Percentiles rank a stretch among this genome's conserved stretches.
These are phyloP conservation scores for Crotalus horridus DNA, from an alignment of 2,113 vertebrate species.

Conservation along the genomic window DNA sequence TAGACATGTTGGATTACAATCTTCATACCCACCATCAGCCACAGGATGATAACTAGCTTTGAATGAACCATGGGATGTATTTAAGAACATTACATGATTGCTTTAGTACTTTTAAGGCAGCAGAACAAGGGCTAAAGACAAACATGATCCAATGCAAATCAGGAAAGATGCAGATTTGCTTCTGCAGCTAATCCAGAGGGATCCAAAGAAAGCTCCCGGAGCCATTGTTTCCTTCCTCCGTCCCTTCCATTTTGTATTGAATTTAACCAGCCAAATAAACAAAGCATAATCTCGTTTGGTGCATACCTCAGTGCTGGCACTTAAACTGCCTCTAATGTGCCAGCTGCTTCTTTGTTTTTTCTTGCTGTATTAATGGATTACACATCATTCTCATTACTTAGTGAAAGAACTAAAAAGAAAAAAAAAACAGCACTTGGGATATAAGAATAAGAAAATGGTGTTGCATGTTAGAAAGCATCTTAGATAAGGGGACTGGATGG, in stretches of 20 bases:
- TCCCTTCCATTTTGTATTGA: slow-evolving; percentile 48
- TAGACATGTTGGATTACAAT: not conserved
- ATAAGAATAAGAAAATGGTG: slow-evolving; percentile 18
- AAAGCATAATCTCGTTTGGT: slow-evolving; percentile 66
- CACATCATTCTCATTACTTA: slow-evolving; percentile 56
- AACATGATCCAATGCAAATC: not conserved
- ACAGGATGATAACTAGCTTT: not conserved
- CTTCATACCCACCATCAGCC: not conserved
- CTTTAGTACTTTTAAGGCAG: not conserved
- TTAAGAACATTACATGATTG: not conserved
- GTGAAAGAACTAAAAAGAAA: slow-evolving; percentile 38
- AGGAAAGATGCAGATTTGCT: slow-evolving; percentile 8
- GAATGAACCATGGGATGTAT: not conserved
- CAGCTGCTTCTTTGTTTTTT: slow-evolving; percentile 65
- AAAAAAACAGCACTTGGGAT: slow-evolving; percentile 18
- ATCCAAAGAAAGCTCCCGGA: slow-evolving; percentile 25
- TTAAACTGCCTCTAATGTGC: slow-evolving; percentile 61
- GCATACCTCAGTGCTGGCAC: slow-evolving; percentile 65
- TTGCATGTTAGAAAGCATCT: slow-evolving; percentile 36
- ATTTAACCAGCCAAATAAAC: slow-evolving; percentile 64
- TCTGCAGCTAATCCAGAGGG: slow-evolving; percentile 34
- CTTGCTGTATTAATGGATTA: slow-evolving; percentile 63
- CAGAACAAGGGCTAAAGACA: not conserved
- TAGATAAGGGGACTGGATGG: slow-evolving; percentile 2
- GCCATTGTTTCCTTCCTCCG: slow-evolving; percentile 37